A percentile compares a stretch with the other conserved stretches of the same genome.
Evolutionary conservation across 2,888 invertebrate genomes (phyloP).

Genomic region (Ornithoptera priamus): DNA sequence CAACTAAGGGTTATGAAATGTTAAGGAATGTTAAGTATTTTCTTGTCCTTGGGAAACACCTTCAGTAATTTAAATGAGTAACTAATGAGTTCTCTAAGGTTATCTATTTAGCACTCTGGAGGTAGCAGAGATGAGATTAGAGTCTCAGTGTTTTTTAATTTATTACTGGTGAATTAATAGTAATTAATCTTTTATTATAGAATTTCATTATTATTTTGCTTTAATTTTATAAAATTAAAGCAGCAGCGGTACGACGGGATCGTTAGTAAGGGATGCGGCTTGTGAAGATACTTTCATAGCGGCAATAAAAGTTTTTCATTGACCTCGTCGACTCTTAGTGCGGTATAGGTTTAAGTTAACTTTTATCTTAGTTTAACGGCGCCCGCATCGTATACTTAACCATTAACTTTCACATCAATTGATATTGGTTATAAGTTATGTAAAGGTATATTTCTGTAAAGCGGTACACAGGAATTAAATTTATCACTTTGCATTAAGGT

Average conservation of each 20-base stretch:
- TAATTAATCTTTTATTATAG: too few relatives aligned
- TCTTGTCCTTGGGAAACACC: too few relatives aligned
- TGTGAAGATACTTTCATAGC: constrained; percentile 57
- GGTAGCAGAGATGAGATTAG: too few relatives aligned
- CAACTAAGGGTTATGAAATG: too few relatives aligned
- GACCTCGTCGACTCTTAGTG: constrained; percentile 49
- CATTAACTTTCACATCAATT: constrained; percentile 21
- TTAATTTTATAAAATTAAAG: background rate
- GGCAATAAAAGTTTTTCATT: constrained; percentile 71
- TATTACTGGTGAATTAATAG: too few relatives aligned
- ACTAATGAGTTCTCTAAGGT: too few relatives aligned
- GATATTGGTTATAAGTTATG: constrained; percentile 9
- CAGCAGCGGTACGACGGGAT: background rate
- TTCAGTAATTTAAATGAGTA: too few relatives aligned
- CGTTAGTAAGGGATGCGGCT: constrained; percentile 44
- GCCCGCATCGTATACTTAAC: constrained; percentile 24
- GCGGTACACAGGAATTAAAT: constrained; percentile 33
- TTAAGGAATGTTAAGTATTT: too few relatives aligned
- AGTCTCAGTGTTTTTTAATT: too few relatives aligned
- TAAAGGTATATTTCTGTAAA: constrained; percentile 10
- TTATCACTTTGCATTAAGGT: constrained; percentile 26
- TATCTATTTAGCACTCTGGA: too few relatives aligned
- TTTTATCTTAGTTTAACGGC: constrained; percentile 64
- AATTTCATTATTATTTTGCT: background rate
- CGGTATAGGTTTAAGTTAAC: constrained; percentile 56